Evolutionary conservation across 1,140 invertebrate genomes (phyloP).

Genomic region (Cydia fagiglandana): DNA sequence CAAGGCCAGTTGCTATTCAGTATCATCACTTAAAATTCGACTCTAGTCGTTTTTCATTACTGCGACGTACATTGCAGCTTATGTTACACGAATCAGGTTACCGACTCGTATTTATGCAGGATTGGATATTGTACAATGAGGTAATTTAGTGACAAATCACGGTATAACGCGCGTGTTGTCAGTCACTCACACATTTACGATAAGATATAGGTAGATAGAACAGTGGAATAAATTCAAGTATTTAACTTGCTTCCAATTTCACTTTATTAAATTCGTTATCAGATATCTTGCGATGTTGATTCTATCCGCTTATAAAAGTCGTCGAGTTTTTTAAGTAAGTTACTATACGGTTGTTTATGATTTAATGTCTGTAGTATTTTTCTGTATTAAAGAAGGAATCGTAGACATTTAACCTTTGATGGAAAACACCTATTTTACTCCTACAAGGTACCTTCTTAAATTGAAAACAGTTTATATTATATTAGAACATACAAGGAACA

Average conservation of each 20-base stretch:
- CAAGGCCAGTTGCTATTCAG: conserved; percentile 61
- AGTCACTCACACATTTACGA: conserved; percentile 14
- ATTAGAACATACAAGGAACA: no score
- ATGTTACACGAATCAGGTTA: background rate
- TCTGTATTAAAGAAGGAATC: no score
- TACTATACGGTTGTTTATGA: no score
- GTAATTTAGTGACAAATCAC: background rate
- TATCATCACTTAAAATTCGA: conserved; percentile 46
- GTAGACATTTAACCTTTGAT: no score
- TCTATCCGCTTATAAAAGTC: background rate
- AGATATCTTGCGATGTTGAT: background rate
- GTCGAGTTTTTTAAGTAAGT: background rate
- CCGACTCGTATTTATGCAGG: background rate
- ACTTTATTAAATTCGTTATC: background rate
- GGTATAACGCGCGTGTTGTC: conserved; percentile 3
- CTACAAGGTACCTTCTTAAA: no score
- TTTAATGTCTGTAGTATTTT: background rate
- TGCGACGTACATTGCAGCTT: conserved; percentile 35
- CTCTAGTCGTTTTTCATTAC: conserved; percentile 41
- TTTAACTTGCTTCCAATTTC: conserved; percentile 13
- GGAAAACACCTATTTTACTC: no score
- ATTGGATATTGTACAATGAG: conserved; percentile 10
- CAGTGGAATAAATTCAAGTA: conserved; percentile 25
- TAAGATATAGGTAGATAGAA: conserved; percentile 12
- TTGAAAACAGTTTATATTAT: no score